Evolutionary conservation across 23 tunicate genomes (phyloP).

Genomic region (Ciona savignyi): DNA sequence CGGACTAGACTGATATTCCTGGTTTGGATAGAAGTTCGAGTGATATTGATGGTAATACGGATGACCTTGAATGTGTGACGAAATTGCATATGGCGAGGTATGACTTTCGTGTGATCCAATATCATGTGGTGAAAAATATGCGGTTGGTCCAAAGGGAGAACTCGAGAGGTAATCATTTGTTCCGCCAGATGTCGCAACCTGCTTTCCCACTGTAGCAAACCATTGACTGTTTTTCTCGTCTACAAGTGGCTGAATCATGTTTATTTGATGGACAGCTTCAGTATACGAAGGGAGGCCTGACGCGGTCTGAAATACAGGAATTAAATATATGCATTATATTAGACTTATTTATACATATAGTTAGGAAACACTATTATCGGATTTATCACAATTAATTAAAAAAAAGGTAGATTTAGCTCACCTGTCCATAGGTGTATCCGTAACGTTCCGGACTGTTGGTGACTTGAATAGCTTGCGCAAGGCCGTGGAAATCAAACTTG

Average conservation of each 20-base stretch:
- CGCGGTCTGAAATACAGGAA: neutral
- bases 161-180: neutral
- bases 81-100: neutral
- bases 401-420: neutral
- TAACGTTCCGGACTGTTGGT: constrained; percentile 33
- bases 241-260: neutral
- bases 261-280: neutral
- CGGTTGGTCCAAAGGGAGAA: neutral
- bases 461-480: constrained; percentile 68
- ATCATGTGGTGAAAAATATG: neutral
- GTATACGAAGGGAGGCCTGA: neutral
- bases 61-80: neutral
- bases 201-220: neutral
- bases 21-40: neutral
- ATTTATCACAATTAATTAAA: no score
- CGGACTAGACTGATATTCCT: neutral
- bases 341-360: no score
- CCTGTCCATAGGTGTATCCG: constrained; percentile 47
- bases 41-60: neutral
- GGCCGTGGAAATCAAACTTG: constrained; percentile 82
- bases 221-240: neutral
- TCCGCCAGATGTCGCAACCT: neutral
- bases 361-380: no score
- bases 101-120: neutral
- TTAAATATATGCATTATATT: no score